Evolutionary conservation across 2,113 vertebrate genomes (phyloP).

Genomic region (Amphiprion ocellaris): DNA sequence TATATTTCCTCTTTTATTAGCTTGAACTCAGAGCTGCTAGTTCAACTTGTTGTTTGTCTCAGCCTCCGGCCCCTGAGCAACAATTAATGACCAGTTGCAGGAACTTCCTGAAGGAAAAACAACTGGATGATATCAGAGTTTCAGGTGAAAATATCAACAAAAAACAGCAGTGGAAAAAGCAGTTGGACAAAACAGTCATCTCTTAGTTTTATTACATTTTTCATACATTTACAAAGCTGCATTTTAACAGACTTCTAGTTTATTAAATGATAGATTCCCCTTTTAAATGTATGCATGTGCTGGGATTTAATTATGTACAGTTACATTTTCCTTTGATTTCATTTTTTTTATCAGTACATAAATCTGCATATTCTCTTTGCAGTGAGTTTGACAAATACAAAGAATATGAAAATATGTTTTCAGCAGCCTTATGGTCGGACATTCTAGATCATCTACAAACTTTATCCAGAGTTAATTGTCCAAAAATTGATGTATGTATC

Average conservation of each 20-base stretch:
- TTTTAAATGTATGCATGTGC: too few species aligned
- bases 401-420: background rate
- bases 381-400: background rate
- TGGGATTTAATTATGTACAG: too few species aligned
- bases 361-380: too few species aligned
- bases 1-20: constrained; percentile 10
- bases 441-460: background rate
- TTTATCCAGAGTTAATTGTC: background rate
- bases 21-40: constrained; percentile 34
- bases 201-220: constrained; percentile 31
- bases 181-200: constrained; percentile 29
- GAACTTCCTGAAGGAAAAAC: constrained; percentile 82
- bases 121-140: constrained; percentile 67
- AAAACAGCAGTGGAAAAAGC: constrained; percentile 52
- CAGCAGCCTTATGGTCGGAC: background rate
- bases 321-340: too few species aligned
- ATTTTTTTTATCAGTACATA: too few species aligned
- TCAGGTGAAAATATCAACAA: constrained; percentile 72
- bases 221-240: constrained; percentile 32
- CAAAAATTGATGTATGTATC: constrained; percentile 16
- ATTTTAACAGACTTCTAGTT: constrained; percentile 19
- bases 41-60: constrained; percentile 56
- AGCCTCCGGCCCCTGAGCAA: constrained; percentile 64
- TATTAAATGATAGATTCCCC: background rate
- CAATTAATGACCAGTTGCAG: constrained; percentile 72